phyloP scores from a whole-genome alignment of 2,888 invertebrate species.

The Xylota segnis region DNA sequence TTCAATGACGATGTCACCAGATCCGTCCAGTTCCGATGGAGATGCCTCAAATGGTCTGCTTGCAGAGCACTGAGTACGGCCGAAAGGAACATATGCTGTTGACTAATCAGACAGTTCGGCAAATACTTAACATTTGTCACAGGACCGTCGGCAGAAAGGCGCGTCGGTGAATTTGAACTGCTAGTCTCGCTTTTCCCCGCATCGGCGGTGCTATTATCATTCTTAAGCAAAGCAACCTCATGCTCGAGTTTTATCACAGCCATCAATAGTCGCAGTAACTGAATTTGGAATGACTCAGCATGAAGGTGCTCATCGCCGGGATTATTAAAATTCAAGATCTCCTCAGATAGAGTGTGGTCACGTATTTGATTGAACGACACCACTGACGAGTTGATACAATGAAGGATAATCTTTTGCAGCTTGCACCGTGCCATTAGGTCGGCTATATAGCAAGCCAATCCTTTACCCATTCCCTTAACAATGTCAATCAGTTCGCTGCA shows the following conservation, averaged over 20 bases:
- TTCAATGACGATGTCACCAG: constrained; percentile 92
- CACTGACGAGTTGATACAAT: constrained; percentile 92
- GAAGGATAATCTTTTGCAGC: constrained; percentile 92
- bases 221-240: constrained; percentile 87
- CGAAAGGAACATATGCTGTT: constrained; percentile 93
- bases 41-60: constrained; percentile 88
- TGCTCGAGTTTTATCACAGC: constrained; percentile 91
- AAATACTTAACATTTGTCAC: constrained; percentile 86
- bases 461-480: constrained; percentile 90
- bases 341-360: constrained; percentile 88
- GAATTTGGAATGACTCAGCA: constrained; percentile 89
- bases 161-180: constrained; percentile 82
- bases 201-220: constrained; percentile 81
- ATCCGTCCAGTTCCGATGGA: constrained; percentile 93
- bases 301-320: constrained; percentile 87
- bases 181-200: constrained; percentile 78
- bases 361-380: constrained; percentile 81
- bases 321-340: constrained; percentile 90
- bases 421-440: constrained; percentile 91
- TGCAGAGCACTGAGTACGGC: constrained; percentile 91
- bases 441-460: constrained; percentile 91
- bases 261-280: constrained; percentile 88
- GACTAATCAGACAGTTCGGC: constrained; percentile 88
- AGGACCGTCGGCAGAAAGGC: constrained; percentile 79
- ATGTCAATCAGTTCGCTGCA: constrained; percentile 90